A percentile compares a stretch with the other conserved stretches of the same genome.
Evolutionary conservation across 2,888 invertebrate species (phyloP).

Genomic region (Volucella inanis): DNA sequence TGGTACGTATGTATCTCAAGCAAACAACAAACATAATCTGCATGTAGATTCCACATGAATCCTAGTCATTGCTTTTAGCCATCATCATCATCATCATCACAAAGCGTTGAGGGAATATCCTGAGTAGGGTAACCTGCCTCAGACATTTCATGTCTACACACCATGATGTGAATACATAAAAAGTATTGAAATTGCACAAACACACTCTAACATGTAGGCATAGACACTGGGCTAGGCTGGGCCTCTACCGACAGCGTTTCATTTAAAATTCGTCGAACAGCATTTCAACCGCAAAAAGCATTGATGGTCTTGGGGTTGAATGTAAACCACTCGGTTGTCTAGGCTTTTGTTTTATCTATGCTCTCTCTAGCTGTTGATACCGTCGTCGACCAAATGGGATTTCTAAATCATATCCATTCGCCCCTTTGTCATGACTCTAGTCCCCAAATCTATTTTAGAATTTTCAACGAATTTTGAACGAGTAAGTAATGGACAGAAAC

Average conservation of each 20-base stretch:
- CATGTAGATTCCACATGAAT: conserved; percentile 3
- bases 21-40: conserved; percentile 50
- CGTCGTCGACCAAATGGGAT: conserved; percentile 1
- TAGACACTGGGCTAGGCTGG: background rate
- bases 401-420: conserved; percentile 39
- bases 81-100: conserved; percentile 18
- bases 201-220: background rate
- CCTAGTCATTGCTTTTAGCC: conserved; percentile 31
- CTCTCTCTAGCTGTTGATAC: background rate
- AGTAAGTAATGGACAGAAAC: background rate
- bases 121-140: conserved; percentile 38
- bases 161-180: conserved; percentile 48
- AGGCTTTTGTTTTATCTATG: background rate
- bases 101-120: conserved; percentile 37
- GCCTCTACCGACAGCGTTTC: conserved; percentile 10
- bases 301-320: conserved; percentile 32
- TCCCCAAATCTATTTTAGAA: conserved; percentile 17
- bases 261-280: conserved; percentile 43
- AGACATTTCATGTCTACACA: conserved; percentile 53
- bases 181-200: conserved; percentile 1
- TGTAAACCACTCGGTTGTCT: conserved; percentile 23
- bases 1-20: conserved; percentile 16
- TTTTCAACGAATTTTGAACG: conserved; percentile 34
- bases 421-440: conserved; percentile 33
- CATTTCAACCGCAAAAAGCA: conserved; percentile 52